Evolutionary conservation across 2,797 vertebrate species (phyloP).

Genomic region (Ptychobarbus kaznakovi): DNA sequence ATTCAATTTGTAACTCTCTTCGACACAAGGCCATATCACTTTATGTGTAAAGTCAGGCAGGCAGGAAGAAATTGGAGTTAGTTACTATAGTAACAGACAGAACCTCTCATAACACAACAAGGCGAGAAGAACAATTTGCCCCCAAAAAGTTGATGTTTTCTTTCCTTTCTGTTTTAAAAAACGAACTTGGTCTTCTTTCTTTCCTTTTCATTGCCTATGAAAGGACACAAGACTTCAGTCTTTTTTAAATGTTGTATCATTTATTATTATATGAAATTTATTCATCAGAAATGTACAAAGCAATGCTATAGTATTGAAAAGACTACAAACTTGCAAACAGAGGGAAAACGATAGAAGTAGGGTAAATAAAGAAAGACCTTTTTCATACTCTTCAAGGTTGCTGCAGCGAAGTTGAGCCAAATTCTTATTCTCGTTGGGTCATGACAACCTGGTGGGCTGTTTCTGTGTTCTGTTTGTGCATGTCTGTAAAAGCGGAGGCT

Average conservation of each 20-base stretch:
- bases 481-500: slow-evolving; percentile 62
- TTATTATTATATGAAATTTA: neutral
- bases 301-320: neutral
- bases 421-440: slow-evolving; percentile 76
- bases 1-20: slow-evolving; percentile 69
- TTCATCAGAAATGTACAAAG: slow-evolving; percentile 20
- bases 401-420: slow-evolving; percentile 71
- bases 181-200: slow-evolving; percentile 61
- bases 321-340: neutral
- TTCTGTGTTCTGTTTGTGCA: slow-evolving; percentile 69
- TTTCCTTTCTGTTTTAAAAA: neutral
- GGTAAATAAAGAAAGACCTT: slow-evolving; percentile 39
- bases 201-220: slow-evolving; percentile 49
- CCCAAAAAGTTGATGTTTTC: neutral
- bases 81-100: slow-evolving; percentile 67
- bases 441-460: slow-evolving; percentile 73
- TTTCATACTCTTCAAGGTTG: slow-evolving; percentile 76
- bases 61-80: slow-evolving; percentile 65
- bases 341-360: neutral
- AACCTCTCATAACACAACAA: slow-evolving; percentile 58
- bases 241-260: neutral
- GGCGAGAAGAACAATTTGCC: slow-evolving; percentile 28
- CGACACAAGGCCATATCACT: slow-evolving; percentile 64
- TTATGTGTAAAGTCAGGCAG: slow-evolving; percentile 65
- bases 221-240: neutral